Base-by-base conservation (phyloP, 2,113 vertebrate genomes). In the Casuarius casuarius region DNA sequence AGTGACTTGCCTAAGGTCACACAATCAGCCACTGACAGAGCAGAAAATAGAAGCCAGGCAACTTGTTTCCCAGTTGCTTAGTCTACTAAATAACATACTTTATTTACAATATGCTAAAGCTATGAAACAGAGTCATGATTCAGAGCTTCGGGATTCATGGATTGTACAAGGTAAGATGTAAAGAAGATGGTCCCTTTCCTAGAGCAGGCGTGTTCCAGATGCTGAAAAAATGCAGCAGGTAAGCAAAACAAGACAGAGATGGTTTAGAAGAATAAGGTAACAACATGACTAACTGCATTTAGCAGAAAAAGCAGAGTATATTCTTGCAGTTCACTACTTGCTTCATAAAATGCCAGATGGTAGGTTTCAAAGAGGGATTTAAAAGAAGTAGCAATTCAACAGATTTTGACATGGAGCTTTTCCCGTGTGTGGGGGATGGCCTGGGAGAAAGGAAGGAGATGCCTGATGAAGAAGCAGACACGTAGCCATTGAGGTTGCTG, bases 331-430 rank as follows among this genome's bases (percentile, higher is more conserved):
- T 96, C 94, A 77, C 92, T 92, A 56, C 84, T 95, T 97, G 95
- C 91, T 95, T 94, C 67, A 77, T 54, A 72, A 95, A 92, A 95
- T 93, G 88, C 95, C 96, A 97, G 96, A 97, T 97, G 96, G 96
- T 94, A 74, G 85, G 83, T 97, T 96, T 97, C 95, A 95, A 95
- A 90, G 85, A 95, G 65, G 48, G 88, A 96, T 94, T 97, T 95
- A 80, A 85, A 90, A 90, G 90, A 96, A 40, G 72, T 74, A 92
- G 92, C 95, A 88, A 93, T 92, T 93, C 83, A 95, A 96, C 94
- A 93, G 92, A 96, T 96, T 97, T 84, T 95, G 92, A 96, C 86
- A 92, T 86, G 90, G 85, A 97, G 92, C 91, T 96, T 92, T 96
- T 96, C 92, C 92, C 79, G 44, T 95, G 82, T 93, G 90, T 92